Evolutionary conservation across 2,113 vertebrate genomes (phyloP), one percentile per base, ranked within the genome.

Genomic region (Salminus brasiliensis): DNA sequence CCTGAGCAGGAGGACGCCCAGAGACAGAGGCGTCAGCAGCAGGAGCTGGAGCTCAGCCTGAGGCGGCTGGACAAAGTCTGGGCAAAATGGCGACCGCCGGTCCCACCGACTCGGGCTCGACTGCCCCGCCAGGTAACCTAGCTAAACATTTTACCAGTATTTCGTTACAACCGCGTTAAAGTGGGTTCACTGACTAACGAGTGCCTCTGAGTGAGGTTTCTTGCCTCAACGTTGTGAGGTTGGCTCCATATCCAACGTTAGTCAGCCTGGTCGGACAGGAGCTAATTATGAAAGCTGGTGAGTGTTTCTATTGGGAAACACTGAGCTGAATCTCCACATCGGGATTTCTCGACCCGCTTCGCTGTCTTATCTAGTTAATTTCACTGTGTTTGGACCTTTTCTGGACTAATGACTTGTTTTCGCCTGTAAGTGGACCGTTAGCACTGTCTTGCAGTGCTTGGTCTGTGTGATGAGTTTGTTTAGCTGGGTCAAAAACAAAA

Each of bases 41-140:
- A 25, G 36, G 5, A 15, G 23, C 41, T 30, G 69, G 41, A 72
- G 47, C 68, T 43, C 53, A 23, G 16, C 3, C 34, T 45, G 60
- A 53, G 74, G 72, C 78, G 59, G 59, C n/a, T 65, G 63, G 80
- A 84, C 76, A 83, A 89, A 85, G 47, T 49, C 47, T 49, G 47
- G 47, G 47, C 47, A 49, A 90, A 91, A 94, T 94, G 93, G 93
- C 93, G 91, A 92, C 93, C 85, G 91, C 92, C 89, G 91, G 85
- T 80, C 86, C 87, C 79, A 88, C 89, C 81, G 93, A 93, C 71
- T 84, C 87, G 89, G 93, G 91, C 88, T 89, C 89, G 47, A 85
- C 88, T 81, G 87, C 86, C 82, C 89, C 88, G 81, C 89, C 93
- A 93, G 93, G 93, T 94, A 93, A 69, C 6, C 18, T 27, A 27